A percentile compares a stretch with the other conserved stretches of the same genome.
These are phyloP conservation scores for Melieria omissa DNA, from an alignment of 2,888 invertebrate genomes.

Conservation along the genomic window DNA sequence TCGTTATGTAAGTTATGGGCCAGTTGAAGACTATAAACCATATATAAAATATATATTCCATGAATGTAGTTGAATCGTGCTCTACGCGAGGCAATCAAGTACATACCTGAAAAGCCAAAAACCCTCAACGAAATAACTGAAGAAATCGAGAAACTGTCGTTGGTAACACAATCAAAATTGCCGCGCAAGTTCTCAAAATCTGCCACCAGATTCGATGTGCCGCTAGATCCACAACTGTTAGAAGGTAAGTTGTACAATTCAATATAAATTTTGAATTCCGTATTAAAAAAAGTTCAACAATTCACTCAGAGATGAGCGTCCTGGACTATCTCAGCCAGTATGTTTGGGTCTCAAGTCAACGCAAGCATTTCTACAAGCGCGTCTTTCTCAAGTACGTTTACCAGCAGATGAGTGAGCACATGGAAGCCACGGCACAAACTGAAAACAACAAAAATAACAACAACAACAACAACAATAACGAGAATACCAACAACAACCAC, in stretches of 20 bases:
- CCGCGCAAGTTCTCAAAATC: constrained; percentile 81
- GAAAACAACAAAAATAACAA: constrained; percentile 10
- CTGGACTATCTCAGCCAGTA: constrained; percentile 78
- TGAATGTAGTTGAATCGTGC: constrained; percentile 59
- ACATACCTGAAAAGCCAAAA: constrained; percentile 53
- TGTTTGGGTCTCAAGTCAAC: constrained; percentile 72
- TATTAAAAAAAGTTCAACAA: background rate
- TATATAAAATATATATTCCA: background rate
- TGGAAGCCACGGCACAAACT: constrained; percentile 46
- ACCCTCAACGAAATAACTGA: constrained; percentile 43
- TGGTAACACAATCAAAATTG: constrained; percentile 66
- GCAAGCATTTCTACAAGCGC: constrained; percentile 70
- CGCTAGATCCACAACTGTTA: constrained; percentile 73
- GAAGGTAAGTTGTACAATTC: constrained; percentile 45
- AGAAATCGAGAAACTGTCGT: constrained; percentile 50
- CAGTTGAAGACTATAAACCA: background rate
- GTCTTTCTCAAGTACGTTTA: constrained; percentile 67
- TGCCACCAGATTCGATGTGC: constrained; percentile 80
- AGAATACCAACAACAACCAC: background rate
- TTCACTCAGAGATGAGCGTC: constrained; percentile 72
- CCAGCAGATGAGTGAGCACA: constrained; percentile 59
- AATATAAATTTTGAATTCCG: too few relatives aligned
- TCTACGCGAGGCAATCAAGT: constrained; percentile 62
- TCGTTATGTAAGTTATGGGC: constrained; percentile 56
- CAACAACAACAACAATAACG: constrained; percentile 20